Evolutionary conservation across 2,113 vertebrate species (phyloP), one percentile per base, ranked within the genome.

Genomic region (Trematomus loennbergii): DNA sequence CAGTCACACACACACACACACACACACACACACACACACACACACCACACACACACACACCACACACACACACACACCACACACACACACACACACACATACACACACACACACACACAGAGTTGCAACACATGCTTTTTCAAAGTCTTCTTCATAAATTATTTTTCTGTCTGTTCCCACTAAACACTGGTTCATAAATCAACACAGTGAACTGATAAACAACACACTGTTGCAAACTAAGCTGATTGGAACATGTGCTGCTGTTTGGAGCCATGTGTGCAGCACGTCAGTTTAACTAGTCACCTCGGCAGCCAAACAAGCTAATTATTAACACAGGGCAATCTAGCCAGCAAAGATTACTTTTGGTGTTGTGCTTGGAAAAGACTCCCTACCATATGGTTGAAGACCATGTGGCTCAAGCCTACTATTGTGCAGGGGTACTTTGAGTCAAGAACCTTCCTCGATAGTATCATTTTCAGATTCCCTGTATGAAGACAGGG

Each of bases 181-280:
- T 83, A 88, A 88, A 82, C 63, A 43, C 70, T 63, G 54, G 71
- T 64, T 83, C 68, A 75, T 90, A 86, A 90, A 88, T 89, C 83
- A 88, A 52, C 75, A 53, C 72, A 75, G 62, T 12, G 50, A 86
- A 59, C 73, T 59, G 67, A 89, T 91, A 80, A 83, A 88, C 87
- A 87, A 83, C 16, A 20, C 64, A 49, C 33, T 82, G 63, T 79
- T 84, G 46, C 81, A 84, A 83, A 81, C 69, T 75, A 60, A 75
- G 57, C 73, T 70, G 69, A 82, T 82, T 40, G 36, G 8, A 40
- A 40, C 36, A 40, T 40, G 36, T 40, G 36, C 36, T 66, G 54
- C 46, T 69, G 16, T 45, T 68, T 22, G 52, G n/a, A 18, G 36
- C 33, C 22, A 5, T 73, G 53, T 61, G 4, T 29, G 2, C 79